Evolutionary conservation across 92 coral and sea anemone species (phyloP).

Genomic region (Epizoanthus stellaris): DNA sequence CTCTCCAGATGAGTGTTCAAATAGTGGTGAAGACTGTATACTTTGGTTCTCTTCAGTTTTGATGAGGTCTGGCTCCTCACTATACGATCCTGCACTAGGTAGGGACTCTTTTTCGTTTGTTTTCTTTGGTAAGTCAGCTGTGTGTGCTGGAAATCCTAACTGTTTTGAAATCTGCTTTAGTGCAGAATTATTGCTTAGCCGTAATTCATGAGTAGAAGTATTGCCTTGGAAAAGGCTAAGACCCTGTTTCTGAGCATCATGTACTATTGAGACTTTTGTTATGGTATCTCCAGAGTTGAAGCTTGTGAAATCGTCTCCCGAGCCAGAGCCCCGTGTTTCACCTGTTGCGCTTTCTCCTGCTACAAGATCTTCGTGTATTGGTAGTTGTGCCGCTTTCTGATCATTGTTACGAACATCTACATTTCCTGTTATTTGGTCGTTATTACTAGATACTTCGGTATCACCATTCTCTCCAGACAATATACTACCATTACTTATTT

Average conservation of each 20-base stretch:
- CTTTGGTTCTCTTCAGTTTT: conserved; percentile 15
- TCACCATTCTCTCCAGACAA: not conserved
- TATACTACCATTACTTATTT: not conserved
- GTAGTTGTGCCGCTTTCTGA: not conserved
- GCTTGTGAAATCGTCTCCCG: not conserved
- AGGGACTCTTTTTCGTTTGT: conserved; percentile 3
- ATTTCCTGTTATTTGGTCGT: not conserved
- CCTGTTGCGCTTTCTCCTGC: conserved; percentile 32
- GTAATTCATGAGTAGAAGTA: not conserved
- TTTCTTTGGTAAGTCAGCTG: conserved; percentile 13
- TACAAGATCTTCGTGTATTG: not conserved
- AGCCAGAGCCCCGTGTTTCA: not conserved
- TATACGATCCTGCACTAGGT: conserved; percentile 28
- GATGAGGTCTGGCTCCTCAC: conserved; percentile 30
- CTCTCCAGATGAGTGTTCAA: conserved; percentile 34
- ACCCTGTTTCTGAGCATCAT: conserved; percentile 27
- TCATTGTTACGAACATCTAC: not conserved
- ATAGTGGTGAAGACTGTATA: conserved; percentile 34
- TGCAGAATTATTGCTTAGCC: not conserved
- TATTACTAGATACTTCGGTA: not conserved
- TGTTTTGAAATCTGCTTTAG: conserved; percentile 22
- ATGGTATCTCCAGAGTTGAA: conserved; percentile 4
- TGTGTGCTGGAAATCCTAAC: conserved; percentile 31
- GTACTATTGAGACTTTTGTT: not conserved
- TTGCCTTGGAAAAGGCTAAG: conserved; percentile 11